A percentile compares a stretch with the other conserved stretches of the same genome.
Conservation (phyloP, 2,797 vertebrate species). For the Hypotaenidia philippensis region DNA sequence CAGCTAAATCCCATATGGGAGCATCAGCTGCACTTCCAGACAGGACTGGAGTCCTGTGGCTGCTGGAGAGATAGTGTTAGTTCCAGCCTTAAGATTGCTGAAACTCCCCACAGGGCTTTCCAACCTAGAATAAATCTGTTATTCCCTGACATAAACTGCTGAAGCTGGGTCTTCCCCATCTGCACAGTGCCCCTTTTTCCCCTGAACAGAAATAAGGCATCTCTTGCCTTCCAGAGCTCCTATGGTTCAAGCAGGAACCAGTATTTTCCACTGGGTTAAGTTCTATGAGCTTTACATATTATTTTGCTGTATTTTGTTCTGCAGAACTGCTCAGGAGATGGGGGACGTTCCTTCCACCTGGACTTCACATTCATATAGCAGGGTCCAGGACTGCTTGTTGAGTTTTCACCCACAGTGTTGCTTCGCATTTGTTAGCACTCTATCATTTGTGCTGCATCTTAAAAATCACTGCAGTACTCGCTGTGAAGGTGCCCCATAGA, state of each 20-base stretch:
- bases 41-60: slow-evolving; percentile 65
- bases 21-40: slow-evolving; percentile 71
- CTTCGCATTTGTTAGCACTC: slow-evolving; percentile 44
- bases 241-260: slow-evolving; percentile 37
- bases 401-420: slow-evolving; percentile 8
- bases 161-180: slow-evolving; percentile 75
- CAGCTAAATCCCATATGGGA: slow-evolving; percentile 71
- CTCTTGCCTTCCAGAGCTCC: slow-evolving; percentile 47
- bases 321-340: slow-evolving; percentile 30
- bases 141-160: slow-evolving; percentile 71
- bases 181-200: slow-evolving; percentile 66
- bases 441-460: slow-evolving; percentile 62
- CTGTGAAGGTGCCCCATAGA: slow-evolving; percentile 67
- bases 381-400: slow-evolving; percentile 3
- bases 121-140: slow-evolving; percentile 73
- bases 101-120: slow-evolving; percentile 70
- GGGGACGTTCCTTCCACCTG: slow-evolving; percentile 14
- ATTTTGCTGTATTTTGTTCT: slow-evolving; percentile 46
- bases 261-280: slow-evolving; percentile 68
- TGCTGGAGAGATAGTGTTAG: slow-evolving; percentile 64
- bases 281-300: slow-evolving; percentile 19
- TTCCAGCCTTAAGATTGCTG: slow-evolving; percentile 69
- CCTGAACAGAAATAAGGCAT: slow-evolving; percentile 66
- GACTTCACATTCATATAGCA: background rate
- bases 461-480: slow-evolving; percentile 64